Percentiles rank a stretch among this genome's conserved stretches.
These are phyloP conservation scores for Odontothrips loti DNA, from an alignment of 2,888 invertebrate genomes.

Conservation along the genomic window DNA sequence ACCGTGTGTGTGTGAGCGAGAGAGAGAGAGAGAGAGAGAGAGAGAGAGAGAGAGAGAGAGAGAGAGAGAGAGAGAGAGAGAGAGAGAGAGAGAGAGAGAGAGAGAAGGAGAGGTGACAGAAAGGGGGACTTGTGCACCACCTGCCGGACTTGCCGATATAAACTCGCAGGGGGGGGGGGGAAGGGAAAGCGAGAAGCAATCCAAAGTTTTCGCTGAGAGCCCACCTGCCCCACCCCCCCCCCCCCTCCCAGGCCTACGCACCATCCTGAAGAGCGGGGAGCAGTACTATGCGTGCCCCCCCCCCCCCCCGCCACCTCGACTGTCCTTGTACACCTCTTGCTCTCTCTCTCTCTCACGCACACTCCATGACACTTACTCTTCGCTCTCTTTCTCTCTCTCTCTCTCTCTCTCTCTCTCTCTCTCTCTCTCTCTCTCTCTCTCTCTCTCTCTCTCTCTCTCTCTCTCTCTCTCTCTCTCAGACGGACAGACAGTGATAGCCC, in stretches of 20 bases:
- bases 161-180: neutral
- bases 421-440: neutral
- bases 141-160: neutral
- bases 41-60: neutral
- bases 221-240: too few relatives aligned
- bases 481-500: neutral
- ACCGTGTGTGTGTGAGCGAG: too few relatives aligned
- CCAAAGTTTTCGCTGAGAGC: neutral
- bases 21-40: too few relatives aligned
- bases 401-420: neutral
- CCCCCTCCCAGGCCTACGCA: neutral
- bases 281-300: neutral
- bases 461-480: neutral
- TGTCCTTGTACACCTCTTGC: neutral
- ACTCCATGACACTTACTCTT: neutral
- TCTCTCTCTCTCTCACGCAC: neutral
- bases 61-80: neutral
- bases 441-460: too few relatives aligned
- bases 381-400: neutral
- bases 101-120: neutral
- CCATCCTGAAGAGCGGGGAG: neutral
- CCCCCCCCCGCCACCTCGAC: neutral
- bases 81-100: neutral
- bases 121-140: neutral
- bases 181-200: neutral